Evolutionary conservation across 2,888 invertebrate genomes (phyloP), one percentile per base, ranked within the genome.

Genomic region (Diaprepes abbreviatus): DNA sequence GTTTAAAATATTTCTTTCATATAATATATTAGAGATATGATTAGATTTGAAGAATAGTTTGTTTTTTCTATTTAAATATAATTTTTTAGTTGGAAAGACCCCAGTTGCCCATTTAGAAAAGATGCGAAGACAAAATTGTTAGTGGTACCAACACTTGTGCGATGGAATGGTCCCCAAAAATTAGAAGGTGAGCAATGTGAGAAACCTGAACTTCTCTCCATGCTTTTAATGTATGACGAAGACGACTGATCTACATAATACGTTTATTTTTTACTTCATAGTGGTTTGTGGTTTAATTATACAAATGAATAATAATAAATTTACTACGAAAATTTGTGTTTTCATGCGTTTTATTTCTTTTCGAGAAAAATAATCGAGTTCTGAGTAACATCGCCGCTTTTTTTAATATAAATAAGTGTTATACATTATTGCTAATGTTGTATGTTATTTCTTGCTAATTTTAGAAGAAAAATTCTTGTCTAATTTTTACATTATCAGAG

Each of bases 1-100:
- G n/a, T n/a, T n/a, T n/a, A n/a, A n/a, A n/a, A n/a, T n/a, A n/a
- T n/a, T n/a, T n/a, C n/a, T n/a, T n/a, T n/a, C n/a, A n/a, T n/a
- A n/a, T n/a, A n/a, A n/a, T n/a, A n/a, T n/a, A n/a, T n/a, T n/a
- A n/a, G n/a, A n/a, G n/a, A n/a, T n/a, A n/a, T n/a, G n/a, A n/a
- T n/a, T n/a, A n/a, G n/a, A n/a, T n/a, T n/a, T n/a, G n/a, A n/a
- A n/a, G n/a, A n/a, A n/a, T n/a, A n/a, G n/a, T n/a, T n/a, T n/a
- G n/a, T n/a, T n/a, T n/a, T n/a, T n/a, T n/a, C n/a, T n/a, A n/a
- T n/a, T n/a, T n/a, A n/a, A n/a, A n/a, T n/a, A n/a, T n/a, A n/a
- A n/a, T 1, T 28, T 84, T 87, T 33, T 80, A 94, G 94, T 73
- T 97, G 96, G 96, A 96, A 93, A 83, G 90, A 95, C 82, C 87